Base-by-base conservation (phyloP, 2,888 invertebrate genomes). In the Conops quadrifasciatus region DNA sequence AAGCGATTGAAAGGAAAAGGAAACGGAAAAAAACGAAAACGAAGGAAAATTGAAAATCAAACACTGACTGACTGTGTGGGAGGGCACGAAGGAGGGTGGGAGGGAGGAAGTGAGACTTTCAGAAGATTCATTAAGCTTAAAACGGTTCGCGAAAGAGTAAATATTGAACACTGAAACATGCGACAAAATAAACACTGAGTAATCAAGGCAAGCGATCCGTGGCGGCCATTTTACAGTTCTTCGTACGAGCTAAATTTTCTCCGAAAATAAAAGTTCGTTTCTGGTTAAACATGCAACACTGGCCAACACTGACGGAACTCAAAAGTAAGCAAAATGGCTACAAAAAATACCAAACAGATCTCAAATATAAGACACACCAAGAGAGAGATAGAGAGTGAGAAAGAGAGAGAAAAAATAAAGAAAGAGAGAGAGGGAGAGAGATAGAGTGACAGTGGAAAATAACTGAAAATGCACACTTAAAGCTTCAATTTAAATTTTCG, bases 101-200 rank as follows among this genome's bases (percentile, higher is more conserved):
- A 66, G 16, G 58, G 26, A 51, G 63, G 68, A 16, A 71, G 60
- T 36, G 53, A 56, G 36, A 9, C 5, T 36, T 36, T 9, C 21
- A 45, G 30, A 26, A 43, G 45, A 63, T 63, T 63, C 69, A 69
- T 69, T 69, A 69, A 51, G 60, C 69, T 62, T 51, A 59, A 60
- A 62, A 62, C 13, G 30, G 66, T 36, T 67, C 26, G 65, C 11
- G 45, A 59, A 68, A 72, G 60, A 75, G 72, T 72, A 73, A 74
- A 75, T 74, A 75, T 75, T 76, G 75, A 74, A 78, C 77, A 77
- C 77, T 75, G 74, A 77, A 77, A 77, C 77, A 78, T 77, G 78
- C 77, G 75, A 77, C 75, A 75, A 76, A 74, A 75, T 73, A 70
- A 71, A 72, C 65, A 69, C 45, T 68, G 26, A 63, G 49, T 36